Percentiles rank a stretch among this genome's conserved stretches.
Conservation (phyloP, 1,140 invertebrate species). For the Helicoverpa zea region DNA sequence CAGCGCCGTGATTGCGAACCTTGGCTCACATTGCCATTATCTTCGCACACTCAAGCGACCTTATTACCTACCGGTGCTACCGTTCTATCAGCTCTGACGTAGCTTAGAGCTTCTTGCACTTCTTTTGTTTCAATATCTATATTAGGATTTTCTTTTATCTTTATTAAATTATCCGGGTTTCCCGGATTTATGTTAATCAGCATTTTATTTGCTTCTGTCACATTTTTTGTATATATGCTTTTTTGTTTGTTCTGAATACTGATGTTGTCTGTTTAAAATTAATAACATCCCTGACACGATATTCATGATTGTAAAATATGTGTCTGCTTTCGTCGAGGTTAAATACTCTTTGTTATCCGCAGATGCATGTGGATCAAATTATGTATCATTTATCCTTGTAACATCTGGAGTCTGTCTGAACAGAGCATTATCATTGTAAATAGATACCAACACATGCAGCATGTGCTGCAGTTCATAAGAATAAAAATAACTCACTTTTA, state of each 20-base stretch:
- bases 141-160: not conserved
- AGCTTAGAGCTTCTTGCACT: not conserved
- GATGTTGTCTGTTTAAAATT: too few relatives aligned
- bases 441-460: not conserved
- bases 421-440: too few relatives aligned
- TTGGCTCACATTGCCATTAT: not conserved
- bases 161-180: not conserved
- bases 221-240: too few relatives aligned
- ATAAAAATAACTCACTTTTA: too few relatives aligned
- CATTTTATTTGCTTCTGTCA: too few relatives aligned
- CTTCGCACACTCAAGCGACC: conserved; percentile 11
- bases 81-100: conserved; percentile 1
- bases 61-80: conserved; percentile 23
- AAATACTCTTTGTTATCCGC: not conserved
- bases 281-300: not conserved
- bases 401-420: conserved; percentile 9
- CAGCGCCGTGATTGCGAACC: conserved; percentile 21
- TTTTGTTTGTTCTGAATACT: too few relatives aligned
- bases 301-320: not conserved
- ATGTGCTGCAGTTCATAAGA: too few relatives aligned
- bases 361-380: not conserved
- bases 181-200: too few relatives aligned
- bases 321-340: not conserved
- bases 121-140: not conserved
- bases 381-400: not conserved